Base-by-base conservation (phyloP, 2,113 vertebrate species). In the Atlantisia rogersi region DNA sequence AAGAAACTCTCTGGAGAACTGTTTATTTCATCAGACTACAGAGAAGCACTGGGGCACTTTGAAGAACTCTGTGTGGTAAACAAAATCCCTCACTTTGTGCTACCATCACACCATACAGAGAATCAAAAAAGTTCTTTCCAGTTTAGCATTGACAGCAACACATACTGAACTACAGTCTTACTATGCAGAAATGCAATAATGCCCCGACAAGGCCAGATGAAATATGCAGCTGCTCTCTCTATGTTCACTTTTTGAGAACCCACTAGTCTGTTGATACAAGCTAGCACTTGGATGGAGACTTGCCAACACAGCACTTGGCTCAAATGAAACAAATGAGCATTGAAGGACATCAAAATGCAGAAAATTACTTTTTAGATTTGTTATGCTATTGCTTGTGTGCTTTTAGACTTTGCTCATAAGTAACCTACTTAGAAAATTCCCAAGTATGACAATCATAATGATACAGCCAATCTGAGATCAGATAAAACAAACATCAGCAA, bases 141-240 rank as follows among this genome's bases (percentile, higher is more conserved):
- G 70, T 18, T 28, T 2, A 32, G 16, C 64, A 56, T 52, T 25
- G 68, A n/a, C 29, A 52, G 48, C 67, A 79, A 56, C 10, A 5
- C 40, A 3, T 63, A 1, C 35, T 29, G 31, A 81, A 2, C 32
- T 25, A 15, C 60, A 46, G 0, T 53, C 25, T 25, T 32, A 46
- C 2, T 10, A 4, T 62, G 71, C 59, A 3, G 17, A 15, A 75
- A 32, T 10, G 14, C 0, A 0, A 22, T 9, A 32, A 4, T 18
- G 31, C 32, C 58, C 35, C 12, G 32, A 55, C 70, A 64, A 7
- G 15, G 59, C 22, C 56, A 11, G 26, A 5, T n/a, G 79, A n/a
- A 40, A 67, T 46, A n/a, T 2, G 17, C 79, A 58, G 75, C 76
- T 90, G 73, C 52, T 70, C 22, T 37, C 31, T n/a, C n/a, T 11